Base-by-base conservation (phyloP, 2,888 invertebrate genomes). In the Tinea trinotella region DNA sequence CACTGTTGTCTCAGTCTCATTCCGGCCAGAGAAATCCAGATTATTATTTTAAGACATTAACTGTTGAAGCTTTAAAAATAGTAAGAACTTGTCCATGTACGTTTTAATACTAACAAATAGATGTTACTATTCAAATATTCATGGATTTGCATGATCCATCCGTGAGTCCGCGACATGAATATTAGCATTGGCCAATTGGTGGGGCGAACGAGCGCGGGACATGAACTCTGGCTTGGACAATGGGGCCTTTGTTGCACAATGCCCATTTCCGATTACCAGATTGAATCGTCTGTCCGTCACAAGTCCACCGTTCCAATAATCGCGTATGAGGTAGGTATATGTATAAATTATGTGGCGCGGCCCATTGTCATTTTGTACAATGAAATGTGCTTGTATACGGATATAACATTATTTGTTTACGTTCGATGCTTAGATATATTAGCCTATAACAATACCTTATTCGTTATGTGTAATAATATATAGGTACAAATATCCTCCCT, bases 241-340 rank as follows among this genome's bases (percentile, higher is more conserved):
- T 66, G 78, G 46, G 66, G 68, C 76, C 79, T 78, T 83, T 83
- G 80, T 81, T 77, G 79, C 75, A 77, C 82, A 81, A 81, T 81
- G 71, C 71, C 82, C 78, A 84, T 84, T 84, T 84, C 85, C 83
- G 84, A 83, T 84, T 83, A 84, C 81, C 77, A 58, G 83, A 82
- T 82, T 83, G 78, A 78, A 83, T 76, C 73, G 82, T 56, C 54
- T 66, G 74, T 66, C 71, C 68, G 71, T 76, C 79, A 82, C 74
- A 77, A 74, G 71, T 68, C 61, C 63, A 68, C 60, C 58, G 66
- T 70, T 71, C 66, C 71, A 74, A 76, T 76, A 74, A 73, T 69
- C 70, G 68, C 57, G 61, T 24, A 19, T 17, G 15, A 17, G 7
- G 17, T 44, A 9, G 15, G 46, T 46, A 46, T n/a, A n/a, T 46